Conservation (phyloP, 2,797 vertebrate species). For the Lepidocolaptes lacrymiger region DNA sequence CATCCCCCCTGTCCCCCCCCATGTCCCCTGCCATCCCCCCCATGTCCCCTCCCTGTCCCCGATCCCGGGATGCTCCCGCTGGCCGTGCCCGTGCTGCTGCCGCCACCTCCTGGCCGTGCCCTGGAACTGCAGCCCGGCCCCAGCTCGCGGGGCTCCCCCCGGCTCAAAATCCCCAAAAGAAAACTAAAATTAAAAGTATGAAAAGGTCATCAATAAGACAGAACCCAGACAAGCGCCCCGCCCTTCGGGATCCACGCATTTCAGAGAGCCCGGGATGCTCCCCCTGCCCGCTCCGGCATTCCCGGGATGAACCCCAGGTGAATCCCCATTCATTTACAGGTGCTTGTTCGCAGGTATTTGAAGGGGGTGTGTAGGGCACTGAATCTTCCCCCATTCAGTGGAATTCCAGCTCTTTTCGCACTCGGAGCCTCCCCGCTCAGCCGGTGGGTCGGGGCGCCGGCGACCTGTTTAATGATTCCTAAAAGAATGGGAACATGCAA, state of each 20-base stretch:
- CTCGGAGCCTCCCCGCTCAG: not conserved
- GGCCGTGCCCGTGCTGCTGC: not conserved
- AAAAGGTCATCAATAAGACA: rapidly evolving
- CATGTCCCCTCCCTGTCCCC: too few relatives aligned
- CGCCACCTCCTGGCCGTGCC: not conserved
- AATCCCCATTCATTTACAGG: not conserved
- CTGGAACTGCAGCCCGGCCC: not conserved
- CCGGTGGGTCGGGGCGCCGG: not conserved
- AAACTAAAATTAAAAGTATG: not conserved
- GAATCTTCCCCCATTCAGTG: not conserved
- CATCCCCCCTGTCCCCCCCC: not conserved
- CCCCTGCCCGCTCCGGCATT: not conserved
- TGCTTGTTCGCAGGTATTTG: not conserved
- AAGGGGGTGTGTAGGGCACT: not conserved
- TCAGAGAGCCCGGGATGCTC: not conserved
- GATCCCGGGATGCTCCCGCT: not conserved
- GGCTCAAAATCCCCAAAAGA: not conserved
- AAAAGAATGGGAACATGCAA: constrained; percentile 13
- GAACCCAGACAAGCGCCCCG: too few relatives aligned
- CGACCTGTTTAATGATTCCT: not conserved
- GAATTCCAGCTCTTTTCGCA: not conserved
- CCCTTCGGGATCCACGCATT: not conserved
- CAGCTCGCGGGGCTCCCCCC: rapidly evolving
- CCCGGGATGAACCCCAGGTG: too few relatives aligned
- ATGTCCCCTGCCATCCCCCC: too few relatives aligned